Evolutionary conservation across 2,797 vertebrate species (phyloP), one percentile per base, ranked within the genome.

Genomic region (Xenops minutus): DNA sequence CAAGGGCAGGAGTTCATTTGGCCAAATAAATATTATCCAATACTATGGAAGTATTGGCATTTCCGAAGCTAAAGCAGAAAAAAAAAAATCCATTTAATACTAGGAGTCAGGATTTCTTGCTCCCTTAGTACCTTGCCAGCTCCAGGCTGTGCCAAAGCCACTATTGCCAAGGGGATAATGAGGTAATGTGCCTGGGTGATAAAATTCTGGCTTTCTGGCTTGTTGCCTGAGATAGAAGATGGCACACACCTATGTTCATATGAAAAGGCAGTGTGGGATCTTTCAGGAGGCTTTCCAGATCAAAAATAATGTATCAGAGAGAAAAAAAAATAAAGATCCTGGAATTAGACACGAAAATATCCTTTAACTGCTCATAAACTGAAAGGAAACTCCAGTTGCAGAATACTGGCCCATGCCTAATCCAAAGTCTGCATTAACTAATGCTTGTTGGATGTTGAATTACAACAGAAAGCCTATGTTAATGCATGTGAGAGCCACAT

Each of bases 371-470:
- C 66, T 84, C 43, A 19, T 69, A 93, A 86, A 87, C 94, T 61
- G 85, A 83, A 80, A 84, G 93, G 94, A 91, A 89, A 87, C 84
- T 95, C 67, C 22, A 61, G 92, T 95, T 77, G 59, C 76, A 73
- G 82, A 93, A 92, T 34, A 74, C 76, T 59, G 41, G 89, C 36
- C 93, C 84, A 87, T 96, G 93, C 80, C 85, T 97, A 96, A 97
- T 94, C 96, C 96, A 93, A 96, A 97, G 89, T 93, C 95, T 78
- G 79, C 92, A 55, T 97, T 97, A 97, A 97, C 95, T 96, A 97
- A 97, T 97, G 96, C 97, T 97, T 96, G 94, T 97, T 97, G 97
- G 96, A 91, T 97, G 95, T 96, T 98, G 96, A 98, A 95, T 97
- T 98, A 97, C 96, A 97, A 94, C 96, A 95, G 97, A 97, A 98